phyloP scores from a whole-genome alignment of 2,888 invertebrate genomes.

The Mesopsocus fuscifrons region DNA sequence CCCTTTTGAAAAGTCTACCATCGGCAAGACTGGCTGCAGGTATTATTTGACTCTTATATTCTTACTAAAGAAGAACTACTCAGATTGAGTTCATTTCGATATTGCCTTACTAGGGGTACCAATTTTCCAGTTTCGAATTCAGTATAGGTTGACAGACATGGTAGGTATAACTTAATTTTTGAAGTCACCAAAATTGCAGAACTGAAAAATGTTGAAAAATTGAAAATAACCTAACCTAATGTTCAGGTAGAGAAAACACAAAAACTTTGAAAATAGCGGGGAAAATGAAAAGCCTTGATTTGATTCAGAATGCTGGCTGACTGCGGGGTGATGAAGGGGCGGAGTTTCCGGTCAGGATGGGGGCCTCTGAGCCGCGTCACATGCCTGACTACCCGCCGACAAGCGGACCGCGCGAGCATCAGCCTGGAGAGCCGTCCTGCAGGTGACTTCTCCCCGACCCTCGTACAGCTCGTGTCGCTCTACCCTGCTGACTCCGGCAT shows the following conservation, averaged over 20 bases:
- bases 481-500: slow-evolving; percentile 19
- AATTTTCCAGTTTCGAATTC: no score
- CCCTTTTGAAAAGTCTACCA: slow-evolving; percentile 23
- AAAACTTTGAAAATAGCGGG: no score
- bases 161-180: no score
- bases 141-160: no score
- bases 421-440: slow-evolving; percentile 20
- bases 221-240: no score
- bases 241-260: no score
- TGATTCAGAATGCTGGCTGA: slow-evolving; percentile 10
- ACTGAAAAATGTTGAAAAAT: no score
- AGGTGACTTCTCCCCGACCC: slow-evolving; percentile 22
- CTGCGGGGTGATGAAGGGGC: slow-evolving; percentile 24
- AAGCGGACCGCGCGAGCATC: slow-evolving; percentile 22
- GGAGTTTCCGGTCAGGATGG: slow-evolving; percentile 57
- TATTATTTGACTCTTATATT: slow-evolving; percentile 8
- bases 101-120: no score
- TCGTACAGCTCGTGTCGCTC: slow-evolving; percentile 24
- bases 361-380: slow-evolving; percentile 30
- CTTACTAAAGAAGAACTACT: no score
- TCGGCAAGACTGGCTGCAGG: slow-evolving; percentile 17
- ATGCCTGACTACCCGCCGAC: slow-evolving; percentile 27
- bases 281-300: no score
- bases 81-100: no score
- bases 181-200: no score